Evolutionary conservation across 2,797 vertebrate genomes (phyloP).

Genomic region (Gorsachius magnificus): DNA sequence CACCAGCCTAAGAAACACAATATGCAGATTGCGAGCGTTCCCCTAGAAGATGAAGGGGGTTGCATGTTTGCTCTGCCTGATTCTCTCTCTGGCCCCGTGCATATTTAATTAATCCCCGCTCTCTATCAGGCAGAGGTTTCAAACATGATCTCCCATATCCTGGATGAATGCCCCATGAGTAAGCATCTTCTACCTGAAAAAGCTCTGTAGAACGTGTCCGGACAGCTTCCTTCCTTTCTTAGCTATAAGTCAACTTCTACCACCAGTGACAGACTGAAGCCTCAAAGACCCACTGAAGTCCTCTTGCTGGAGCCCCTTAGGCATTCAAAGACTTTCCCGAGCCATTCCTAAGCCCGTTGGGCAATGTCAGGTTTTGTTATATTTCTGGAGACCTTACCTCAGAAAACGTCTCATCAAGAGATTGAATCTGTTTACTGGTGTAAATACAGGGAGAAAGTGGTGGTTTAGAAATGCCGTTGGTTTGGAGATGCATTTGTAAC

Average conservation of each 20-base stretch:
- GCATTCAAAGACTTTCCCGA: background rate
- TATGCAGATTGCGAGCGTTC: fast-evolving
- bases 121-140: background rate
- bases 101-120: slow-evolving; percentile 1
- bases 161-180: background rate
- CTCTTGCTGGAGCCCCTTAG: background rate
- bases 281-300: background rate
- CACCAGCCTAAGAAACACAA: background rate
- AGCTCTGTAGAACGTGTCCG: fast-evolving
- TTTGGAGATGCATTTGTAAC: background rate
- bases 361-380: background rate
- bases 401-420: background rate
- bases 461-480: background rate
- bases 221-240: background rate
- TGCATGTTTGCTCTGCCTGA: background rate
- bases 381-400: background rate
- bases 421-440: background rate
- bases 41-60: slow-evolving; percentile 21
- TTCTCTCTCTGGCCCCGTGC: background rate
- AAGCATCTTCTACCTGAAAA: background rate
- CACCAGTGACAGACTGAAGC: background rate
- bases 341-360: background rate
- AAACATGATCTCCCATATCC: background rate
- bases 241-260: background rate
- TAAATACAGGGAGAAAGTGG: background rate